These are phyloP conservation scores for Catostylus mosaicus DNA, from an alignment of 30 jellyfish, hydroid and myxozoan species.

Conservation along the genomic window DNA sequence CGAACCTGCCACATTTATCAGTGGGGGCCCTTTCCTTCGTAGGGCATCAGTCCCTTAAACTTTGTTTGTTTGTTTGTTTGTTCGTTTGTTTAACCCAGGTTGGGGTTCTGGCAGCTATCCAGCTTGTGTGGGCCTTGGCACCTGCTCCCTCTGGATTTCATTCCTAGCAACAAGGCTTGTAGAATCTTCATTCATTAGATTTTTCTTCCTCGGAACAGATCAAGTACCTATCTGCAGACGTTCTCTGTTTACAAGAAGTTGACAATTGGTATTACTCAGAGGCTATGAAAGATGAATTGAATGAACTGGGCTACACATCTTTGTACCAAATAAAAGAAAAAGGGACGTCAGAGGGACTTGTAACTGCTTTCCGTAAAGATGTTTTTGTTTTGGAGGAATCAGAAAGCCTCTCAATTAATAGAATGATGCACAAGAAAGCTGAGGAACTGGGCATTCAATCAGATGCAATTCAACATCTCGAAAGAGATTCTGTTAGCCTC, in stretches of 20 bases:
- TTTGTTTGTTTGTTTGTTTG: too few species aligned
- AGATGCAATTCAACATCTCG: background rate
- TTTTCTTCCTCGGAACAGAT: background rate
- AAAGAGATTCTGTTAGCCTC: conserved; percentile 8
- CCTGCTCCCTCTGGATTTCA: too few species aligned
- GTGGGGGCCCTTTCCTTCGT: too few species aligned
- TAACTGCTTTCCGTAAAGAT: conserved; percentile 36
- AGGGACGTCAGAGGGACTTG: conserved; percentile 16
- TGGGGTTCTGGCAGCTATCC: too few species aligned
- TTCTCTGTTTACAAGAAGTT: conserved; percentile 37
- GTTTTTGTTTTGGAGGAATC: background rate
- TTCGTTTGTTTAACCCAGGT: too few species aligned
- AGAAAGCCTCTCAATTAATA: background rate
- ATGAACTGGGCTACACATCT: conserved; percentile 6
- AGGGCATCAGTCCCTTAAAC: too few species aligned
- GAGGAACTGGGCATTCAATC: background rate
- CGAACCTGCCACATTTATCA: too few species aligned
- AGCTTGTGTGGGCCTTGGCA: too few species aligned
- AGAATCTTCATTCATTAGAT: too few species aligned
- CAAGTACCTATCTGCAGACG: conserved; percentile 6
- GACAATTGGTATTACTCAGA: conserved; percentile 25
- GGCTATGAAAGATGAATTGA: conserved; percentile 11
- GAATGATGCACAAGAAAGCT: conserved; percentile 20
- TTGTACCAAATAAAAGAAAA: conserved; percentile 13
- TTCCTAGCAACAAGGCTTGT: too few species aligned